A percentile compares a stretch with the other conserved stretches of the same genome.
Conservation (phyloP, 2,797 vertebrate species). For the Smutsia temminckii region DNA sequence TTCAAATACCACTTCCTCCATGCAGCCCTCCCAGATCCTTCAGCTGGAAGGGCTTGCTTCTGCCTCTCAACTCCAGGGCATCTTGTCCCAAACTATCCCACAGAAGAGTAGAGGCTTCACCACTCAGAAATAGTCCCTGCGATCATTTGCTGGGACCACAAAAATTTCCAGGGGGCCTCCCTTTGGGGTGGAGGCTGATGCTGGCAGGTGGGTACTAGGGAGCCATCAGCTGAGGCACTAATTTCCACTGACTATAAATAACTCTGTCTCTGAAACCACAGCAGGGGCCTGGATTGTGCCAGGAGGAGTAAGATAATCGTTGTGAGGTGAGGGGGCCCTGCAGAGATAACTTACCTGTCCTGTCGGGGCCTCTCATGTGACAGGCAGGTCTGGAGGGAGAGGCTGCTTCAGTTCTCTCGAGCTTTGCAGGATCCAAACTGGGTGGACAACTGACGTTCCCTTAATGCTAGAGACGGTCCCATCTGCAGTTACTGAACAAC, state of each 20-base stretch:
- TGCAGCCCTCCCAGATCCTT: not conserved
- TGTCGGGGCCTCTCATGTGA: slow-evolving; percentile 69
- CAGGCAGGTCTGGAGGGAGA: slow-evolving; percentile 1
- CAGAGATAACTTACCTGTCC: slow-evolving; percentile 72
- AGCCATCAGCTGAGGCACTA: not conserved
- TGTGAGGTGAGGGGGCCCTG: slow-evolving; percentile 23
- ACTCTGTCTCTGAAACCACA: slow-evolving; percentile 51
- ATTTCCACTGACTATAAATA: slow-evolving; percentile 71
- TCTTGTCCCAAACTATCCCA: not conserved
- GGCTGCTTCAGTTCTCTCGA: not conserved
- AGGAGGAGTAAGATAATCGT: slow-evolving; percentile 63
- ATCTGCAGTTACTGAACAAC: not conserved
- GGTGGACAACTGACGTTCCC: not conserved
- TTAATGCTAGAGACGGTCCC: not conserved
- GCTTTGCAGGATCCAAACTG: not conserved
- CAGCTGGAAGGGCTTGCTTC: not conserved
- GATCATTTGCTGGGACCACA: not conserved
- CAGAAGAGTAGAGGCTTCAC: not conserved
- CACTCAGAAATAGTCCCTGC: not conserved
- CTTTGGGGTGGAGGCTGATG: not conserved
- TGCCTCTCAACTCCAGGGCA: not conserved
- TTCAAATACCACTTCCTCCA: not conserved
- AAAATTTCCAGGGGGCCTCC: not conserved
- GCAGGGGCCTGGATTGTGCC: slow-evolving; percentile 28
- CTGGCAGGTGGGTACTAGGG: not conserved